phyloP scores from a whole-genome alignment of 2,888 invertebrate genomes.

The Cetonia aurata region DNA sequence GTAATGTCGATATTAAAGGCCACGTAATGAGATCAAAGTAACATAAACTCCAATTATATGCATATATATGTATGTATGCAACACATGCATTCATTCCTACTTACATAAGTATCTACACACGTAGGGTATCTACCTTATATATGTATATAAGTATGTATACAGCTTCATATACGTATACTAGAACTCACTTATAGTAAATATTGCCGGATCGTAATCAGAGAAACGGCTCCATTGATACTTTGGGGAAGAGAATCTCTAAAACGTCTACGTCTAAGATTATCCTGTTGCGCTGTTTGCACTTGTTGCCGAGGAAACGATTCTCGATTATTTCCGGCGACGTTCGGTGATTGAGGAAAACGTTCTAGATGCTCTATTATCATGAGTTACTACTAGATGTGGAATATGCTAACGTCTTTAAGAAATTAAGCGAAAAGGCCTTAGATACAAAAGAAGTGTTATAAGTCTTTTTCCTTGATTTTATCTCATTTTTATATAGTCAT shows the following conservation, averaged over 20 bases:
- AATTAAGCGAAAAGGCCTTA: too few relatives aligned
- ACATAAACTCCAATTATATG: constrained; percentile 29
- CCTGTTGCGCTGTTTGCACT: constrained; percentile 54
- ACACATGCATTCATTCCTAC: too few relatives aligned
- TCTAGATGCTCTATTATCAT: constrained; percentile 23
- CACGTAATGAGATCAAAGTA: constrained; percentile 24
- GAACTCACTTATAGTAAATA: constrained; percentile 31
- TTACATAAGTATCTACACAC: too few relatives aligned
- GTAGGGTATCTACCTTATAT: not conserved
- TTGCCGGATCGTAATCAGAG: constrained; percentile 42
- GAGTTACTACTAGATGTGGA: constrained; percentile 32
- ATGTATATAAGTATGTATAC: not conserved
- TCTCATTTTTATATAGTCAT: too few relatives aligned
- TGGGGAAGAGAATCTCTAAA: constrained; percentile 37
- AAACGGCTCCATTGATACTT: constrained; percentile 46
- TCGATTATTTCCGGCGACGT: constrained; percentile 48
- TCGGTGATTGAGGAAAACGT: constrained; percentile 43
- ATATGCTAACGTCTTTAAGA: too few relatives aligned
- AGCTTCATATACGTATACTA: not conserved
- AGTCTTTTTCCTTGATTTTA: too few relatives aligned
- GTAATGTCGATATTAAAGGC: constrained; percentile 47
- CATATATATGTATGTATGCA: not conserved
- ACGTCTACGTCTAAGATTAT: constrained; percentile 52
- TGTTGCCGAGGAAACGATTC: constrained; percentile 53
- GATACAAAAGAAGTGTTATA: too few relatives aligned